Base-by-base conservation (phyloP, 2,888 invertebrate genomes). In the Tinea trinotella region DNA sequence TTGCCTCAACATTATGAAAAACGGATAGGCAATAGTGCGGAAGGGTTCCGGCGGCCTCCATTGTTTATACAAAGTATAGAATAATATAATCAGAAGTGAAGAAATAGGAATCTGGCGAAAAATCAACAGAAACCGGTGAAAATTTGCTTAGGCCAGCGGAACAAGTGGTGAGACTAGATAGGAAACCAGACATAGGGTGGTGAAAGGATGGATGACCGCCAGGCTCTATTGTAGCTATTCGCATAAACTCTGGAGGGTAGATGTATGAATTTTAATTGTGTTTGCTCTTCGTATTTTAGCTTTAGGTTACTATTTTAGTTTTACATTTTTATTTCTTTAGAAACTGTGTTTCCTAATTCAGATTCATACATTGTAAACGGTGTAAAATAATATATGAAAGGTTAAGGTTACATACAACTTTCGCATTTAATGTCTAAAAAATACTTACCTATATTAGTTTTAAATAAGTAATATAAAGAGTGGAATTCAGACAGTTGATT, bases 131-230 rank as follows among this genome's bases (percentile, higher is more conserved):
- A 75, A 64, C 72, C 70, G 72, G 67, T 66, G 76, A 71, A 81
- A 83, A 85, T 87, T 87, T 87, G 86, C 86, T 87, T 87, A 87
- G 87, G 86, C 77, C 77, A 77, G 83, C 79, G 83, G 76, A 80
- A 82, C 77, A 79, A 83, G 82, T 78, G 80, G 70, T 65, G 67
- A 64, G 61, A 68, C 68, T 71, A 76, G 79, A 79, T 74, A 50
- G 50, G 18, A 48, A 73, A 66, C 64, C 67, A 69, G 74, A 61
- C 67, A 67, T 65, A 68, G 66, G 64, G 15, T 30, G 40, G 40
- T 40, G 6, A 13, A 40, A 40, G 40, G 40, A 40, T 12, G 40
- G 40, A 13, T 40, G 52, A 35, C 55, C 40, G 50, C 59, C 59
- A 58, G 59, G 60, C 65, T 56, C 63, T 65, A 76, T 80, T 82